phyloP scores from a whole-genome alignment of 2,113 vertebrate genomes.

The Melanocharis versteri region DNA sequence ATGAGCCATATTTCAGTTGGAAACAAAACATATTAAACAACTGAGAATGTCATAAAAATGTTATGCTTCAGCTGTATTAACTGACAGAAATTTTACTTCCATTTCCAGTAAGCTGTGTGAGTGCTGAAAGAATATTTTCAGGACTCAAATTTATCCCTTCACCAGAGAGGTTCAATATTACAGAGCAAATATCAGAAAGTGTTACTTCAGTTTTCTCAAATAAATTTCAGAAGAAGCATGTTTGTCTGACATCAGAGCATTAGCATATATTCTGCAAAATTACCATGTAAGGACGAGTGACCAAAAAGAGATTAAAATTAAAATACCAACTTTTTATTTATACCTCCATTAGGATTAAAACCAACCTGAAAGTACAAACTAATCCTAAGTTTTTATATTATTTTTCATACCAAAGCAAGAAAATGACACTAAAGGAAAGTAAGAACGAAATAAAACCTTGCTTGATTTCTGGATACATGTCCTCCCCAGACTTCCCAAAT shows the following conservation, averaged over 20 bases:
- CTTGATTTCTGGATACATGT: background rate
- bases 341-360: background rate
- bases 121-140: constrained; percentile 34
- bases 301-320: background rate
- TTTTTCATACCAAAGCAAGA: background rate
- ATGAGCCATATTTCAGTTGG: constrained; percentile 8
- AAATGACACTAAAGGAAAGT: background rate
- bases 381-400: background rate
- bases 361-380: background rate
- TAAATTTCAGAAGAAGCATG: background rate
- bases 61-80: constrained; percentile 32
- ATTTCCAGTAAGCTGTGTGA: constrained; percentile 29
- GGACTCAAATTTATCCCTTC: background rate
- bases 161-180: background rate
- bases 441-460: background rate
- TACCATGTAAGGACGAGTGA: background rate
- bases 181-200: background rate
- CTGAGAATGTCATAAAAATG: constrained; percentile 13
- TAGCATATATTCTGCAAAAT: background rate
- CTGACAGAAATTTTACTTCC: background rate
- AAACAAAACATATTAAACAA: constrained; percentile 4
- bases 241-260: background rate
- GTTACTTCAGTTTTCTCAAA: background rate
- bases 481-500: background rate
- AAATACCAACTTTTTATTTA: background rate